These are phyloP conservation scores for Brachynemurus nebulosus DNA, from an alignment of 2,888 invertebrate species.

Conservation along the genomic window DNA sequence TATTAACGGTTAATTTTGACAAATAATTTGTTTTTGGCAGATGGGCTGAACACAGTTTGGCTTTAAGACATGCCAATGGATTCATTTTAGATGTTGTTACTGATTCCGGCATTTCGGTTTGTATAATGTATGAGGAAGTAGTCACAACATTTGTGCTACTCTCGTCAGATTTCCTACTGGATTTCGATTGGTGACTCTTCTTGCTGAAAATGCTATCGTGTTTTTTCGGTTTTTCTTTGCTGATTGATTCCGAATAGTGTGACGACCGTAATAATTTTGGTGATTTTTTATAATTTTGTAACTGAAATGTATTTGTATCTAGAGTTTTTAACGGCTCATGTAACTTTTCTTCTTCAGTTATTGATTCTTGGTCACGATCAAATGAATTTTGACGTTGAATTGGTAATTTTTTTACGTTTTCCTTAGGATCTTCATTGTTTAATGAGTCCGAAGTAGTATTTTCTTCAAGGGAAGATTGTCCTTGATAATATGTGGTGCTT, in stretches of 20 bases:
- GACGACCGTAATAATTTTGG: constrained; percentile 7
- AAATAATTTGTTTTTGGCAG: constrained; percentile 31
- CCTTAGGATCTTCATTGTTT: constrained; percentile 28
- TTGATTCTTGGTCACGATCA: background rate
- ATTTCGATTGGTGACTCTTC: constrained; percentile 7
- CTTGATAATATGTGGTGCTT: constrained; percentile 26
- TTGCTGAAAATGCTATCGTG: background rate
- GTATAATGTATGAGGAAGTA: background rate
- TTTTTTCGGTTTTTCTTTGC: background rate
- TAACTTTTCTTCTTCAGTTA: background rate
- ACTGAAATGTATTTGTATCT: constrained; percentile 1
- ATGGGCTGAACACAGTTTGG: constrained; percentile 33
- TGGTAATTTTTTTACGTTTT: constrained; percentile 8
- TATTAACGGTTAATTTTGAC: constrained; percentile 31
- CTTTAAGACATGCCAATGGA: constrained; percentile 31
- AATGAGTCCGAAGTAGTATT: constrained; percentile 36
- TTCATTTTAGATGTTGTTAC: constrained; percentile 29
- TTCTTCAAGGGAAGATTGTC: constrained; percentile 34
- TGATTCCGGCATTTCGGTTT: constrained; percentile 21
- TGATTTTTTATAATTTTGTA: constrained; percentile 9
- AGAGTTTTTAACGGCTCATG: background rate
- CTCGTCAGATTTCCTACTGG: background rate
- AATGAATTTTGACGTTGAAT: constrained; percentile 1
- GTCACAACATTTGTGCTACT: background rate
- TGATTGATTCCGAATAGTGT: background rate